Conservation (phyloP, 2,888 invertebrate genomes). For the Platypus cylindrus region DNA sequence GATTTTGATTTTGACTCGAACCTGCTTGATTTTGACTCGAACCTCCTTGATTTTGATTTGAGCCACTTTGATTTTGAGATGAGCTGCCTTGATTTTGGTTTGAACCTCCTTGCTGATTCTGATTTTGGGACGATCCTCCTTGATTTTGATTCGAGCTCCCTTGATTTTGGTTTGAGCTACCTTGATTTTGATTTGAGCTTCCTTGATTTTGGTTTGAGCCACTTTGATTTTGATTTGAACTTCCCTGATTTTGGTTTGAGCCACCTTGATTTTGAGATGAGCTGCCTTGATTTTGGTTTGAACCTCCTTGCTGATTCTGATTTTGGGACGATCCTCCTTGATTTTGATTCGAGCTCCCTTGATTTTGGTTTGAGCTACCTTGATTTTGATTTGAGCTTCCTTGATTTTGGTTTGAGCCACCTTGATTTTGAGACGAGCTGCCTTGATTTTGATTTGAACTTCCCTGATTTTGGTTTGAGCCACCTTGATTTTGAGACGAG, state of each 20-base stretch:
- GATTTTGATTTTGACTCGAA: conserved; percentile 6
- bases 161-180: conserved; percentile 11
- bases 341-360: conserved; percentile 3
- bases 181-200: conserved; percentile 8
- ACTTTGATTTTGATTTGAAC: conserved; percentile 13
- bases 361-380: background rate
- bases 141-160: conserved; percentile 6
- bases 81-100: conserved; percentile 6
- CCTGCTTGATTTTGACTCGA: conserved; percentile 12
- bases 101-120: conserved; percentile 10
- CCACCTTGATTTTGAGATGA: conserved; percentile 14
- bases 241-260: conserved; percentile 11
- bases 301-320: conserved; percentile 9
- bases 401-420: conserved; percentile 5
- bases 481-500: conserved; percentile 20
- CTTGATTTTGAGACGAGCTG: conserved; percentile 20
- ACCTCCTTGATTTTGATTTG: conserved; percentile 10
- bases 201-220: conserved; percentile 13
- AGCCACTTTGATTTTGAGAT: conserved; percentile 1
- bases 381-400: conserved; percentile 5
- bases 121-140: conserved; percentile 6
- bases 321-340: conserved; percentile 12
- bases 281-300: conserved; percentile 9
- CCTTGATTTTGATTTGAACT: conserved; percentile 13
- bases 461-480: conserved; percentile 8